Evolutionary conservation across 2,113 vertebrate species (phyloP).

Genomic region (Egretta garzetta): DNA sequence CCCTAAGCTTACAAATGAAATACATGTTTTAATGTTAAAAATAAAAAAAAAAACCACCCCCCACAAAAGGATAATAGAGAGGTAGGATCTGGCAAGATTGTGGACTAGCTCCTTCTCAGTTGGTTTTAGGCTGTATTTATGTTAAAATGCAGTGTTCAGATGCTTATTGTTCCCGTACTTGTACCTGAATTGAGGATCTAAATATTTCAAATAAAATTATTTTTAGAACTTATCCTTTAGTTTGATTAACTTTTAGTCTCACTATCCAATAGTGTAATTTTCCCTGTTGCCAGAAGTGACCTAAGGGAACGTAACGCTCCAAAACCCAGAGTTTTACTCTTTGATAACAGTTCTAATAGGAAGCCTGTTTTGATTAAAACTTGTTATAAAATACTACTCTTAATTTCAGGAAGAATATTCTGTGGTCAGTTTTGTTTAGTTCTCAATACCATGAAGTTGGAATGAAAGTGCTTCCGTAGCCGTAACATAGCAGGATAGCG

Average conservation of each 20-base stretch:
- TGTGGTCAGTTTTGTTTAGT: not conserved
- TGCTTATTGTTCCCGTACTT: not conserved
- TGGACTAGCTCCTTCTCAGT: not conserved
- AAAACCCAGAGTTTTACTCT: not conserved
- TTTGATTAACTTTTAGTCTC: not conserved
- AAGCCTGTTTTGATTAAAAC: not conserved
- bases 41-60: not conserved
- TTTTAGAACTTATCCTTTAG: not conserved
- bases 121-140: not conserved
- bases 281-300: not conserved
- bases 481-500: not conserved
- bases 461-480: not conserved
- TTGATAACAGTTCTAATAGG: not conserved
- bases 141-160: not conserved
- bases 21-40: not conserved
- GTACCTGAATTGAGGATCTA: not conserved
- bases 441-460: not conserved
- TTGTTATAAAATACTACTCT: not conserved
- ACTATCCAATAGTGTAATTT: not conserved
- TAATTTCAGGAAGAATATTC: not conserved
- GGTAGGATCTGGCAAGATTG: not conserved
- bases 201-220: not conserved
- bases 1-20: not conserved
- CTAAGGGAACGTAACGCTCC: not conserved
- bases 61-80: not conserved